Percentiles rank a stretch among this genome's conserved stretches.
Evolutionary conservation across 2,797 vertebrate genomes (phyloP).

Genomic region (Lacerta viridis): DNA sequence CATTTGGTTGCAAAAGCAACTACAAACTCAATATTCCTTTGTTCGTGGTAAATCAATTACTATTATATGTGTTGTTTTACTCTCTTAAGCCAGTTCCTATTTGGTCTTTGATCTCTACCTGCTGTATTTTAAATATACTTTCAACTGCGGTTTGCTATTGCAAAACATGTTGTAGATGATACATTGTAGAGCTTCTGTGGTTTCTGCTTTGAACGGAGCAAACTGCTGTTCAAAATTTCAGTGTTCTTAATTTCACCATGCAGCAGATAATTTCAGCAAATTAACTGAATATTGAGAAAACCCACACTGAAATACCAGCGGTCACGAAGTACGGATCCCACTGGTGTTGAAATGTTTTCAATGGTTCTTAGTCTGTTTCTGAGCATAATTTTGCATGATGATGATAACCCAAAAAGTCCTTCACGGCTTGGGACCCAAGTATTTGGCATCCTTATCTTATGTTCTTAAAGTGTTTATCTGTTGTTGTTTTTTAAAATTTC

Average conservation of each 20-base stretch:
- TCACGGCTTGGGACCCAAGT: too few relatives aligned
- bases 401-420: too few relatives aligned
- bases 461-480: background rate
- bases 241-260: background rate
- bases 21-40: background rate
- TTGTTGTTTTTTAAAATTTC: background rate
- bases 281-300: too few relatives aligned
- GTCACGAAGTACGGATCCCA: too few relatives aligned
- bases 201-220: background rate
- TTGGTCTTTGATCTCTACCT: background rate
- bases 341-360: too few relatives aligned
- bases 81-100: background rate
- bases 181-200: background rate
- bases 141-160: background rate
- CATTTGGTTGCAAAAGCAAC: background rate
- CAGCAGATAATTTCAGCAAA: background rate
- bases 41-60: background rate
- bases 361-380: too few relatives aligned
- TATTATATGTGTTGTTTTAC: background rate
- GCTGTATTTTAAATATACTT: background rate
- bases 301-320: too few relatives aligned
- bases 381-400: too few relatives aligned
- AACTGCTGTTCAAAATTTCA: background rate
- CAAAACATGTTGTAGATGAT: background rate
- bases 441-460: too few relatives aligned